Percentiles rank a stretch among this genome's conserved stretches.
Conservation (phyloP, 2,888 invertebrate genomes). For the Diaprepes abbreviatus region DNA sequence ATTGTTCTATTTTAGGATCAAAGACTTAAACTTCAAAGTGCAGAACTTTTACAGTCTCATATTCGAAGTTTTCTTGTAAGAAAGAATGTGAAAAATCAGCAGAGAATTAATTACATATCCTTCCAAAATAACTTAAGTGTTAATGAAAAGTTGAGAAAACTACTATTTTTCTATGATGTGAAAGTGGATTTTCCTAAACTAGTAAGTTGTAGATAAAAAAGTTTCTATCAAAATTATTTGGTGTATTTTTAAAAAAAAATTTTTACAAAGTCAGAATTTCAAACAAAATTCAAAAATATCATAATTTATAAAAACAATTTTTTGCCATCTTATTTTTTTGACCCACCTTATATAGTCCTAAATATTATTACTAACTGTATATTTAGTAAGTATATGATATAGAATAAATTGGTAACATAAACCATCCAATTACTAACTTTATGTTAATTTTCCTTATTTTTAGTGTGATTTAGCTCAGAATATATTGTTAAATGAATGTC, state of each 20-base stretch:
- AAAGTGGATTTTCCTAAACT: constrained; percentile 77
- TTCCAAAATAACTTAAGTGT: constrained; percentile 69
- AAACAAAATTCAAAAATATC: no score
- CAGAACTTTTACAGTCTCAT: constrained; percentile 86
- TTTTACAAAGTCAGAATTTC: no score
- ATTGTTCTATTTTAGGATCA: constrained; percentile 74
- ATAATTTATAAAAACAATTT: no score
- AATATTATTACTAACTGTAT: no score
- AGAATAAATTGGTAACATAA: no score
- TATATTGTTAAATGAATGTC: constrained; percentile 20
- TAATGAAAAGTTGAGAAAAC: constrained; percentile 73
- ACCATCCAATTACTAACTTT: no score
- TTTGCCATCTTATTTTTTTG: no score
- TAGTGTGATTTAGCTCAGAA: constrained; percentile 29
- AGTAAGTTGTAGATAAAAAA: constrained; percentile 70
- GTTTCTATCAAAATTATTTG: no score
- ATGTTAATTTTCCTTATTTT: no score
- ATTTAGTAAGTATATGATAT: no score
- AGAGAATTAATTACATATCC: constrained; percentile 79
- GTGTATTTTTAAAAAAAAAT: no score
- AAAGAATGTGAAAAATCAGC: constrained; percentile 75
- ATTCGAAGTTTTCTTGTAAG: constrained; percentile 82
- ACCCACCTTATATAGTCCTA: no score
- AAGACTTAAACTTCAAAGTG: constrained; percentile 80
- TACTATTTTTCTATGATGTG: constrained; percentile 84